Percentiles rank a stretch among this genome's conserved stretches.
phyloP scores from a whole-genome alignment of 2,797 vertebrate species.

The Varecia variegata region DNA sequence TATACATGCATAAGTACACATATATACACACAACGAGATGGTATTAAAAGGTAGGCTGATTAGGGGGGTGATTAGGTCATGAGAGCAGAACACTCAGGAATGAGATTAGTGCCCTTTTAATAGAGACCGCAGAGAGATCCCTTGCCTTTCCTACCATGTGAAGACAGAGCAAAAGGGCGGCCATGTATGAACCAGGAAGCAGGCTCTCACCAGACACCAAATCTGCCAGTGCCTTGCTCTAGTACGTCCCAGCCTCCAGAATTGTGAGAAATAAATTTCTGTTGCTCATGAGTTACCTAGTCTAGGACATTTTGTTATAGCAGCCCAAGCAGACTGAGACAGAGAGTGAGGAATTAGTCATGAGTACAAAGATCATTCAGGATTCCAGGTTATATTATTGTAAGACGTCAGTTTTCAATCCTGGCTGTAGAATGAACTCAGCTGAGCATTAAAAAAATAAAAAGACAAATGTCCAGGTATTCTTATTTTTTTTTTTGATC shows the following conservation, averaged over 20 bases:
- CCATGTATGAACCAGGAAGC: neutral
- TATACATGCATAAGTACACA: neutral
- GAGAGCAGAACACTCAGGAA: neutral
- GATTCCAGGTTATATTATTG: neutral
- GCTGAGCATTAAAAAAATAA: neutral
- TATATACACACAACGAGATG: neutral
- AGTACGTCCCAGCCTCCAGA: neutral
- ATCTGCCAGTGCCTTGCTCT: neutral
- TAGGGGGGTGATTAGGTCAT: neutral
- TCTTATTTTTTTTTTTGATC: neutral
- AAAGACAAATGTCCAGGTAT: neutral
- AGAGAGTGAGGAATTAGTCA: neutral
- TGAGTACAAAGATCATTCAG: neutral
- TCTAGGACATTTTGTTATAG: neutral
- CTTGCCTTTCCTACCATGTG: neutral
- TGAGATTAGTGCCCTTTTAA: neutral
- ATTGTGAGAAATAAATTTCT: neutral
- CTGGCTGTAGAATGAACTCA: neutral
- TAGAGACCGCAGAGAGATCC: neutral
- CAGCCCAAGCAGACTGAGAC: neutral
- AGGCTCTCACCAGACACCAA: neutral
- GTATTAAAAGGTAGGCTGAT: neutral
- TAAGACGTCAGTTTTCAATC: neutral
- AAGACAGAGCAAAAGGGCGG: neutral
- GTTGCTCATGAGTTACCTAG: neutral